Evolutionary conservation across 1,140 invertebrate species (phyloP), one percentile per base, ranked within the genome.

Genomic region (Mamestra configurata): DNA sequence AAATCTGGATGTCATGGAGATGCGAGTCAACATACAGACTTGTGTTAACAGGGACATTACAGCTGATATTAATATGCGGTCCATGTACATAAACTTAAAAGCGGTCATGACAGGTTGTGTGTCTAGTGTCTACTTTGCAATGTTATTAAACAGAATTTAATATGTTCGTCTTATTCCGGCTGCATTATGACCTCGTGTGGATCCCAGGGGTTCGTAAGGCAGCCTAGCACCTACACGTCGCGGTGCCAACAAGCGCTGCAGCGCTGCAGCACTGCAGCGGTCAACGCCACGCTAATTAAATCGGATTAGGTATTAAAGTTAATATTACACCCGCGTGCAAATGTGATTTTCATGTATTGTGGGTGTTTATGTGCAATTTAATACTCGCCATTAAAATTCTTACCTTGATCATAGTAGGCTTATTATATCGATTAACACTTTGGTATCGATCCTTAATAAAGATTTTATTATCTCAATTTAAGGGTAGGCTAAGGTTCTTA

Each of bases 151-250:
- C 13, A 13, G 68, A 53, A 71, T n/a, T n/a, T n/a, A 35, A 71
- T 71, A 61, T 57, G 71, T 73, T 53, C 27, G 49, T 61, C 53
- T 61, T 76, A 76, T 72, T 79, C 37, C 37, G 53, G 68, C 55
- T 72, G 66, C 40, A 61, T 79, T 71, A 71, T 70, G 77, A 71
- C 53, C 68, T 53, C 66, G 40, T 27, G 53, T 51, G 68, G 79
- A 81, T 77, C 64, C 73, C 75, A 43, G 43, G 18, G 68, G 57
- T 49, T 71, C 68, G 64, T 77, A 78, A 75, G 75, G 37, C 31
- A 55, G 68, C n/a, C n/a, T n/a, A n/a, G n/a, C n/a, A n/a, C 66
- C 68, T 70, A 53, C 55, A 77, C 75, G 79, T 73, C 37, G 43
- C 3, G 43, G 27, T 73, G 72, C 46, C 79, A 75, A 71, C 77